Base-by-base conservation (phyloP, 2,113 vertebrate species). In the Vidua chalybeata region DNA sequence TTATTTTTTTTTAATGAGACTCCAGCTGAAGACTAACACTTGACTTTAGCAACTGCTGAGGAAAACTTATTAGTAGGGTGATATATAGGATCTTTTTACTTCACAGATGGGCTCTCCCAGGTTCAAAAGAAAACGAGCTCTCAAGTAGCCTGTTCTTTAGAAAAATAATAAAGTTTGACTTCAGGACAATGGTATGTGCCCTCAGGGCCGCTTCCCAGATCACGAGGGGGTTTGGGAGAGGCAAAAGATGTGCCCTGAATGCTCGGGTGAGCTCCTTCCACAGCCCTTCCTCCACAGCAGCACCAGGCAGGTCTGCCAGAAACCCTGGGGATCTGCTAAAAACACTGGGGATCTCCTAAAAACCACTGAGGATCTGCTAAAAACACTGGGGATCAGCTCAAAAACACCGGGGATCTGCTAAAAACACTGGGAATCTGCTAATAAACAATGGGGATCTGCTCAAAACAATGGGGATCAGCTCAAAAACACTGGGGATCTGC, bases 151-250 rank as follows among this genome's bases (percentile, higher is more conserved):
- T 17, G 17, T 72, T 69, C 61, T 78, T 69, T 56, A 76, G 43
- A 87, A 58, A 72, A 78, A 93, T 54, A 93, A 91, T 51, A 73
- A 77, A 95, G 55, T 66, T 87, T 89, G 91, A 96, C 89, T 94
- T 97, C 93, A 96, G 82, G 67, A 94, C 91, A 93, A 92, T 94
- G 95, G 94, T 90, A 96, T 96, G 92, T 84, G 88, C 91, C 81
- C 87, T 90, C 43, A 5, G 74, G 89, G 68, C 87, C 0, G 2
- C 72, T 56, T 54, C 92, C 54, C 93, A 85, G 52, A 63, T 75
- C 94, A 78, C 1, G 1, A 75, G 76, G 67, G 67, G 75, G 24
- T 78, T 83, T 90, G 92, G 89, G 71, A 85, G 95, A 94, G 81
- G 91, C 88, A 75, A 19, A 71, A 85, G 80, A 85, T 68, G 68